These are phyloP conservation scores for Trachops cirrhosus DNA, from an alignment of 2,797 vertebrate species.

Conservation along the genomic window DNA sequence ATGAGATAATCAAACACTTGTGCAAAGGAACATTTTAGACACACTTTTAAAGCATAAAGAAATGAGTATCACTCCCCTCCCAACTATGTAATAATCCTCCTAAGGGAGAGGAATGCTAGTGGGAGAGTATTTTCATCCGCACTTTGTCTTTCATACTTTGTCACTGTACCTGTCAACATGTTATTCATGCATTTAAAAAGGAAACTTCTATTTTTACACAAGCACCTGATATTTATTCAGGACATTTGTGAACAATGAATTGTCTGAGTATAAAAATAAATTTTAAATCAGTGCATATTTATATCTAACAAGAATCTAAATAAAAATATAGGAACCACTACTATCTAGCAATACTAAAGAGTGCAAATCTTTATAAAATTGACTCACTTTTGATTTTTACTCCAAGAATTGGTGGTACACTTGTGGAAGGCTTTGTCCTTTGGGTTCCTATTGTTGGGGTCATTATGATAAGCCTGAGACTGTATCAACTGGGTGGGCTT, in stretches of 20 bases:
- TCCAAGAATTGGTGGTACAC: neutral
- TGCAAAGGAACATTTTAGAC: neutral
- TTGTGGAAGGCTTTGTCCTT: neutral
- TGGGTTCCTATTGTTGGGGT: neutral
- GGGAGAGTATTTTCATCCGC: conserved; percentile 44
- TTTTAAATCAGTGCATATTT: neutral
- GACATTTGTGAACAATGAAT: conserved; percentile 72
- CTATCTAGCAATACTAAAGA: neutral
- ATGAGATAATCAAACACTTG: neutral
- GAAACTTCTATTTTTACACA: conserved; percentile 74
- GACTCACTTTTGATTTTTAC: neutral
- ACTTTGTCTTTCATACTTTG: neutral
- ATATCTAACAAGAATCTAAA: neutral
- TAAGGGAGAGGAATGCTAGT: neutral
- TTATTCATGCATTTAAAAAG: conserved; percentile 62
- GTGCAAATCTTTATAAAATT: neutral
- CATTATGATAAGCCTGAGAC: neutral
- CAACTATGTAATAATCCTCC: conserved; percentile 13
- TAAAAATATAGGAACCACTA: neutral
- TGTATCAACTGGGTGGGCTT: neutral
- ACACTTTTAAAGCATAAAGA: neutral
- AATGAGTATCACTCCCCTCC: neutral
- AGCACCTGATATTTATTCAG: conserved; percentile 61
- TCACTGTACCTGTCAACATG: conserved; percentile 11
- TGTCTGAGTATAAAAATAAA: conserved; percentile 35